A percentile compares a stretch with the other conserved stretches of the same genome.
Conservation (phyloP, 2,113 vertebrate species). For the Esox niger region DNA sequence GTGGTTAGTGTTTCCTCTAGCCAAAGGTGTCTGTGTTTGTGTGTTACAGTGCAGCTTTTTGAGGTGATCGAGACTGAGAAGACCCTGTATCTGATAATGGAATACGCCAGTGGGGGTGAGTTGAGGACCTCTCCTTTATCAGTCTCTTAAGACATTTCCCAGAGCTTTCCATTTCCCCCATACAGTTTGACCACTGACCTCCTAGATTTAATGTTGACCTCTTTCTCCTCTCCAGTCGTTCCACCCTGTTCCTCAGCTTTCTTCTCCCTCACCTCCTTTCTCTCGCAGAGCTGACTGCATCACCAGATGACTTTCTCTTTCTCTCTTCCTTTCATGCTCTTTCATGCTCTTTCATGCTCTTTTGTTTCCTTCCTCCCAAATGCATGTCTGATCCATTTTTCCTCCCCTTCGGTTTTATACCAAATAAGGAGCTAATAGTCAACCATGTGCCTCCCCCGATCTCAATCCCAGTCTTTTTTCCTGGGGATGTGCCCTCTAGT, state of each 20-base stretch:
- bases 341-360: no score
- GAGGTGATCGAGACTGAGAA: conserved; percentile 88
- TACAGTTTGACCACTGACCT: no score
- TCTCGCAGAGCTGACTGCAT: no score
- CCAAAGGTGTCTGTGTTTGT: conserved; percentile 9
- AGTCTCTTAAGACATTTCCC: not conserved
- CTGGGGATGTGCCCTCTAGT: not conserved
- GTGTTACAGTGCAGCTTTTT: conserved; percentile 79
- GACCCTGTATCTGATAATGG: conserved; percentile 88
- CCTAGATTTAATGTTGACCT: no score
- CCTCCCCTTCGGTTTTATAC: conserved; percentile 2
- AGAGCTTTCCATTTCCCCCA: no score
- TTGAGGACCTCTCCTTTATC: no score
- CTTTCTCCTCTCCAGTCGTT: no score
- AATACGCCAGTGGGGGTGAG: conserved; percentile 86
- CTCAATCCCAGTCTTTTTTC: not conserved
- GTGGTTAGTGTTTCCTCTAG: not conserved
- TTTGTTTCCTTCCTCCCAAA: conserved; percentile 2
- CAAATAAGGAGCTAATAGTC: conserved; percentile 40
- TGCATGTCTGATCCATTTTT: not conserved
- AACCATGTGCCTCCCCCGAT: conserved; percentile 5
- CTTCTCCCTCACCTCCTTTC: not conserved
- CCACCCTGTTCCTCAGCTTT: no score
- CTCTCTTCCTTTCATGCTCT: not conserved
- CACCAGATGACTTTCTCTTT: no score